phyloP scores from a whole-genome alignment of 53 echinoderm and acorn worm species.

The Paelopatides confundens region DNA sequence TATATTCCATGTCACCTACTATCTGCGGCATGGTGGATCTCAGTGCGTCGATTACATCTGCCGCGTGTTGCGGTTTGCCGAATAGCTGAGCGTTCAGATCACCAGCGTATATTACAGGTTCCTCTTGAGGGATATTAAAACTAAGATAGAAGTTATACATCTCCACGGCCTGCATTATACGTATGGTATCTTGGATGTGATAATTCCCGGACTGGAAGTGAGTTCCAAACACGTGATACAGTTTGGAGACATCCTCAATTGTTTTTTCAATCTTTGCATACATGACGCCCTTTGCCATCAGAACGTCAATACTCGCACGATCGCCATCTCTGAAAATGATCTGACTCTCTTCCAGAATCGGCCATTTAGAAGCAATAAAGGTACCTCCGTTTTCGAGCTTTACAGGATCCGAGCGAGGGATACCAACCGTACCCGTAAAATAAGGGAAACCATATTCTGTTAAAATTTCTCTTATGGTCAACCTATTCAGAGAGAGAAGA shows the following conservation, averaged over 20 bases:
- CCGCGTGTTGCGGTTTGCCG: constrained; percentile 62
- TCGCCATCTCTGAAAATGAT: constrained; percentile 65
- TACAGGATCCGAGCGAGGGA: constrained; percentile 36
- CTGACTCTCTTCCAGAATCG: constrained; percentile 73
- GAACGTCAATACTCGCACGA: constrained; percentile 23
- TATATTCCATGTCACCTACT: constrained; percentile 67
- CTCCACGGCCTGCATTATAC: constrained; percentile 76
- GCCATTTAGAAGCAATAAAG: constrained; percentile 94
- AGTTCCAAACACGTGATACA: constrained; percentile 89
- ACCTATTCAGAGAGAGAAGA: constrained; percentile 49
- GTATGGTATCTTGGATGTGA: constrained; percentile 55
- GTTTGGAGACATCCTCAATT: constrained; percentile 58
- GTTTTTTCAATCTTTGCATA: constrained; percentile 83
- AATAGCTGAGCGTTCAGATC: constrained; percentile 80
- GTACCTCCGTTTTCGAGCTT: constrained; percentile 85
- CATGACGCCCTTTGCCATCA: constrained; percentile 82
- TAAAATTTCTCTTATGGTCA: constrained; percentile 77
- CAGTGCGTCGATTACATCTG: constrained; percentile 73
- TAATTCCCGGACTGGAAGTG: constrained; percentile 79
- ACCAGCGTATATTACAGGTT: constrained; percentile 87
- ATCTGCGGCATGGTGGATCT: constrained; percentile 67
- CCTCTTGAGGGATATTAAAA: constrained; percentile 64
- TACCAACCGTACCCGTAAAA: constrained; percentile 79
- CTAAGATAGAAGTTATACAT: constrained; percentile 71
- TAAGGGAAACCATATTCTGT: constrained; percentile 75